These are phyloP conservation scores for Macquaria australasica DNA, from an alignment of 2,113 vertebrate species.

Conservation along the genomic window DNA sequence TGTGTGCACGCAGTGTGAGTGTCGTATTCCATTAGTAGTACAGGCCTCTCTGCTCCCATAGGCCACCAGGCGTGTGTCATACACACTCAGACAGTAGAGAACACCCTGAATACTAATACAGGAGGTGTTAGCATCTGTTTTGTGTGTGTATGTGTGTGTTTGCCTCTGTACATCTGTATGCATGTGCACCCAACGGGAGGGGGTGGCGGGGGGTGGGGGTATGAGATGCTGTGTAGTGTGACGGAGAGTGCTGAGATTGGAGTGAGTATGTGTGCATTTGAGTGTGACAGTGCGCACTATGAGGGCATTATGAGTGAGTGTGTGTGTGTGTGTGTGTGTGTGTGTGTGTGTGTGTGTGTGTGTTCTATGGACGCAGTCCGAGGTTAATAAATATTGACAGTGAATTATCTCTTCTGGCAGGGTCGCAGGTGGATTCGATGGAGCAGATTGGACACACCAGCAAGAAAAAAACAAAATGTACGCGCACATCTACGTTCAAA, in stretches of 20 bases:
- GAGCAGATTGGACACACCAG: conserved; percentile 72
- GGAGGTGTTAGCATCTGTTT: conserved; percentile 42
- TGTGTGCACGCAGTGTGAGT: not conserved
- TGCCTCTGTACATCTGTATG: conserved; percentile 57
- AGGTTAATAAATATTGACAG: conserved; percentile 85
- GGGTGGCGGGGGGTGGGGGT: not conserved
- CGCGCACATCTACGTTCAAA: not conserved
- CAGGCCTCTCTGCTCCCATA: conserved; percentile 54
- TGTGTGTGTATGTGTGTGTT: conserved; percentile 19
- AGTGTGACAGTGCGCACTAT: conserved; percentile 42
- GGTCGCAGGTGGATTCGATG: conserved; percentile 80
- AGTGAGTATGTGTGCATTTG: conserved; percentile 58
- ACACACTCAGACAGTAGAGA: conserved; percentile 44
- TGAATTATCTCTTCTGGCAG: conserved; percentile 81
- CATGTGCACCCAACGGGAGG: conserved; percentile 23
- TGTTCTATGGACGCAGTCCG: conserved; percentile 51
- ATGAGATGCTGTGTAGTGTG: conserved; percentile 43
- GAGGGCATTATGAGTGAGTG: conserved; percentile 31
- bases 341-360: conserved; percentile 1
- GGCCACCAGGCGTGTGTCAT: conserved; percentile 55
- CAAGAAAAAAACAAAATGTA: not conserved
- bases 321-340: not conserved
- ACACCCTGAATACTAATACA: conserved; percentile 69
- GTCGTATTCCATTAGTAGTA: conserved; percentile 58
- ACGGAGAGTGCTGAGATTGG: conserved; percentile 40